Evolutionary conservation across 2,888 invertebrate genomes (phyloP).

Genomic region (Scaptomyza caliginosa): DNA sequence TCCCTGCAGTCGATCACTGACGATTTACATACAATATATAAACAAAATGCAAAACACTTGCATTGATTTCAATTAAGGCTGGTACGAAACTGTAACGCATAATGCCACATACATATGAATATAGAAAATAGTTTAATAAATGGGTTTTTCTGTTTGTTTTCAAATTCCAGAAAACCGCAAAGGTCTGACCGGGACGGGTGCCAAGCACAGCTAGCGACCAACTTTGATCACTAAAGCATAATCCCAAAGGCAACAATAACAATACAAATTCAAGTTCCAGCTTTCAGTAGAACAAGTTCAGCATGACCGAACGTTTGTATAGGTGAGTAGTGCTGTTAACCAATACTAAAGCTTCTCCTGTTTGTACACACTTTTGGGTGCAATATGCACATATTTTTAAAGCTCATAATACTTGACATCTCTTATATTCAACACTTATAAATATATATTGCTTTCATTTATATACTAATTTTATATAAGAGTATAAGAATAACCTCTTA

Average conservation of each 20-base stretch:
- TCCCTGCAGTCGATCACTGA: conserved; percentile 5
- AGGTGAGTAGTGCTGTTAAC: conserved; percentile 48
- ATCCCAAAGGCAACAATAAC: conserved; percentile 1
- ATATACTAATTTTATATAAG: background rate
- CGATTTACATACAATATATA: conserved; percentile 25
- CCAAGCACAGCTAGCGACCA: conserved; percentile 32
- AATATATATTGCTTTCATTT: background rate
- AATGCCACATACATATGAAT: conserved; percentile 20
- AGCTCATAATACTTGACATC: too few species aligned
- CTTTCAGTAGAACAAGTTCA: conserved; percentile 5
- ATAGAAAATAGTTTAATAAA: conserved; percentile 16
- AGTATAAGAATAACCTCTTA: background rate
- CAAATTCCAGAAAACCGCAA: conserved; percentile 51
- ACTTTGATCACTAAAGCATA: conserved; percentile 25
- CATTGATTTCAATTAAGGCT: conserved; percentile 23
- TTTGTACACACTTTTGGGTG: background rate
- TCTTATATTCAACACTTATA: too few species aligned
- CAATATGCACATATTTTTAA: background rate
- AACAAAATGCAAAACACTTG: conserved; percentile 19
- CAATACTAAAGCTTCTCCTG: background rate
- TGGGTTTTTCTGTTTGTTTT: conserved; percentile 27
- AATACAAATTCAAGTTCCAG: conserved; percentile 4
- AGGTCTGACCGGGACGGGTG: conserved; percentile 23
- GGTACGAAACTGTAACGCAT: background rate
- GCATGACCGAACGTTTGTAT: conserved; percentile 72